Percentiles rank a stretch among this genome's conserved stretches.
Conservation (phyloP, 1,140 invertebrate genomes). For the Caenorhabditis brenneri region DNA sequence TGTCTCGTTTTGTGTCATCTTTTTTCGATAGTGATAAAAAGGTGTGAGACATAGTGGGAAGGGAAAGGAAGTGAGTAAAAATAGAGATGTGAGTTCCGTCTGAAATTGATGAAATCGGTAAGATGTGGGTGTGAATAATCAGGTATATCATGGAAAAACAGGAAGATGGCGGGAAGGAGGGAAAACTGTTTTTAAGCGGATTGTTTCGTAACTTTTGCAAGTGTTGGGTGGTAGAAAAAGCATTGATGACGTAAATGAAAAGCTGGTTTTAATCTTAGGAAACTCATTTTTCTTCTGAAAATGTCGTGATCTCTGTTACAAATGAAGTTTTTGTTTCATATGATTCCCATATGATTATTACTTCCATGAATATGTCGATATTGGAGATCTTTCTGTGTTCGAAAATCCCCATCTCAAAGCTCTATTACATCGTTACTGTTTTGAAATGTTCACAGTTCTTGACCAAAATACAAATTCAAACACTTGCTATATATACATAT, state of each 20-base stretch:
- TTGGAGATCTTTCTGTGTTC: no score
- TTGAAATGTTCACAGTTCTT: background rate
- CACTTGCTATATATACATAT: background rate
- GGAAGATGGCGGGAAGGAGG: background rate
- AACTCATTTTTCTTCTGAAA: no score
- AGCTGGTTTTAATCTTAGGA: no score
- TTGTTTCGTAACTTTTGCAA: background rate
- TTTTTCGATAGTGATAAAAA: conserved; percentile 12
- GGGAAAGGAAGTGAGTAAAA: background rate
- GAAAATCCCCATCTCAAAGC: no score
- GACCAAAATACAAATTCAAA: background rate
- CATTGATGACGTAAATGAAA: background rate
- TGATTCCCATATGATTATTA: no score
- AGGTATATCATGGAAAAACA: background rate
- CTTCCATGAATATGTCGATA: no score
- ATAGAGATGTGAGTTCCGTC: background rate
- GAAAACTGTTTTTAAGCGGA: background rate
- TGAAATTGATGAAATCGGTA: background rate
- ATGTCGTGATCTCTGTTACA: no score
- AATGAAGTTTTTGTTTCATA: no score
- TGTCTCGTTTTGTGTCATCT: background rate
- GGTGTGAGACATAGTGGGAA: background rate
- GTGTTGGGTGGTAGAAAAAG: no score
- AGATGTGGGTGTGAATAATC: background rate
- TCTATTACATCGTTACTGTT: no score